Percentiles rank a stretch among this genome's conserved stretches.
These are phyloP conservation scores for Malthinus seriepunctatus DNA, from an alignment of 2,888 invertebrate species.

Conservation along the genomic window DNA sequence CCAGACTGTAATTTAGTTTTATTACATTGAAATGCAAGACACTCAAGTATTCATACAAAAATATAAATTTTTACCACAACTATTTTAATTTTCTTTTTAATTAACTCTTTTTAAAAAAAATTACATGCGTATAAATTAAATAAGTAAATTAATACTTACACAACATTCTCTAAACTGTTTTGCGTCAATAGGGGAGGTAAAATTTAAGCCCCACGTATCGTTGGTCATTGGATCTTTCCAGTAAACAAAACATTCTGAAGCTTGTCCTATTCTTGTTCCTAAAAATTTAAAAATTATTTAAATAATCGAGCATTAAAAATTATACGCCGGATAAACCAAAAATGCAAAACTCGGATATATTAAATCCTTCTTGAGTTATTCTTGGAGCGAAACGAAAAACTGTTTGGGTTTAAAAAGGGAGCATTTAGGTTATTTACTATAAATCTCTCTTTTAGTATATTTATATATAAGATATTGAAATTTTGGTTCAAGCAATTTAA, in stretches of 20 bases:
- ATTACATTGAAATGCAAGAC: conserved; percentile 2
- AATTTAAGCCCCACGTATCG: conserved; percentile 98
- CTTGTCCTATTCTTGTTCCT: conserved; percentile 97
- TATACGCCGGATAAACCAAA: no score
- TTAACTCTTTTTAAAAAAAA: not conserved
- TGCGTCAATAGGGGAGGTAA: conserved; percentile 96
- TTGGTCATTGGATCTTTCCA: conserved; percentile 98
- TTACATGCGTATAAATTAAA: not conserved
- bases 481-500: no score
- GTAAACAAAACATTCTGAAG: conserved; percentile 98
- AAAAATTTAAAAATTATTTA: conserved; percentile 40
- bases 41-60: not conserved
- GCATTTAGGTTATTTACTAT: no score
- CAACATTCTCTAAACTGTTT: conserved; percentile 96
- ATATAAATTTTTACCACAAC: not conserved
- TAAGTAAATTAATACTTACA: conserved; percentile 69
- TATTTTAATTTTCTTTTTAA: not conserved
- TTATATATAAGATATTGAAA: no score
- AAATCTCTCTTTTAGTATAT: no score
- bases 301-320: no score
- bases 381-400: no score
- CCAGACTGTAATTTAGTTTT: conserved; percentile 1
- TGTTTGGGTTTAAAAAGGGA: no score
- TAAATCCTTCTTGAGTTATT: no score
- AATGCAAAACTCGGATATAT: no score